A percentile compares a stretch with the other conserved stretches of the same genome.
These are phyloP conservation scores for Protonemura montana DNA, from an alignment of 2,888 invertebrate species.

Conservation along the genomic window DNA sequence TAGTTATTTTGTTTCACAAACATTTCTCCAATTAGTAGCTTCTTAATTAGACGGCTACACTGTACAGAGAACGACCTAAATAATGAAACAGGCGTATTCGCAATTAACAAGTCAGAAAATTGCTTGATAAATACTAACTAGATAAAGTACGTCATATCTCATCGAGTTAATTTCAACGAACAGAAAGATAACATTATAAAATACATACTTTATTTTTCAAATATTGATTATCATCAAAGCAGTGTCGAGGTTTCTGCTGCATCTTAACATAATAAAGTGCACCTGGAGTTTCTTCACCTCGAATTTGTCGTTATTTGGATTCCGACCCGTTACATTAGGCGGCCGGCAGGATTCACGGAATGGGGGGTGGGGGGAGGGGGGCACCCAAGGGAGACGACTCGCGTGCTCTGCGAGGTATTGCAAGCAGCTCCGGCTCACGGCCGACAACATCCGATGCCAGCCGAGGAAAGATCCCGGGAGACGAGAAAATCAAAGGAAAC, in stretches of 20 bases:
- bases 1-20: neutral
- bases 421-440: neutral
- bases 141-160: neutral
- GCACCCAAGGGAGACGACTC: neutral
- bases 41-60: neutral
- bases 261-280: neutral
- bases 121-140: too few relatives aligned
- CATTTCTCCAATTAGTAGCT: neutral
- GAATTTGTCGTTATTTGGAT: neutral
- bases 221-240: neutral
- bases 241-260: neutral
- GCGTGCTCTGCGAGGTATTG: neutral
- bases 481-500: constrained; percentile 7
- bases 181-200: neutral
- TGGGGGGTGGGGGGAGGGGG: neutral
- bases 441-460: neutral
- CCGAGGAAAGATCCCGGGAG: neutral
- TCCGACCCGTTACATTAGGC: neutral
- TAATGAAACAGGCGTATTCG: neutral
- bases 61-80: neutral
- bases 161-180: neutral
- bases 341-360: neutral
- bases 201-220: neutral
- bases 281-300: neutral
- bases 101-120: neutral